A percentile compares a stretch with the other conserved stretches of the same genome.
phyloP scores from a whole-genome alignment of 2,888 invertebrate genomes.

The Coecobrya sp. region DNA sequence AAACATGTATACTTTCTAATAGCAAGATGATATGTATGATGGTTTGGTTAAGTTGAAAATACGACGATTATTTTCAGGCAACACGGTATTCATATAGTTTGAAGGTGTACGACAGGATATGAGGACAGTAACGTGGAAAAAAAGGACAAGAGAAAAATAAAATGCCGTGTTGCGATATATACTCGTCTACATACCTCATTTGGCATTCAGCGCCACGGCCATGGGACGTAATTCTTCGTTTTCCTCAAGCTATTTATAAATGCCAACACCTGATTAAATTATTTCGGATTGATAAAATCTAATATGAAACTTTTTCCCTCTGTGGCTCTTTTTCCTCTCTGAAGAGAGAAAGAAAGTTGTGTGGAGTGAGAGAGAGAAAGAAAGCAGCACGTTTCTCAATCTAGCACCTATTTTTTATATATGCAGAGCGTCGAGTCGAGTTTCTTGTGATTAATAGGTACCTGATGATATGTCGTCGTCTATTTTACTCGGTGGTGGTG shows the following conservation, averaged over 20 bases:
- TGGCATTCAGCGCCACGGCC: slow-evolving; percentile 72
- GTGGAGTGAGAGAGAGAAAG: slow-evolving; percentile 19
- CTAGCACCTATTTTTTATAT: slow-evolving; percentile 62
- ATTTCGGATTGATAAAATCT: slow-evolving; percentile 81
- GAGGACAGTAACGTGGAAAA: slow-evolving; percentile 15
- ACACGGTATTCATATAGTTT: slow-evolving; percentile 29
- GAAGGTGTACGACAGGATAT: slow-evolving; percentile 27
- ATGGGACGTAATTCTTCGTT: slow-evolving; percentile 79
- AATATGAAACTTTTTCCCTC: slow-evolving; percentile 70
- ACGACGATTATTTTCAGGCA: background rate
- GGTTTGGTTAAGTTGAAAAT: too few species aligned
- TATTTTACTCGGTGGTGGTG: slow-evolving; percentile 51
- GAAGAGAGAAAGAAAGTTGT: background rate
- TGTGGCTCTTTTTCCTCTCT: slow-evolving; percentile 33
- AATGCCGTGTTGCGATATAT: background rate
- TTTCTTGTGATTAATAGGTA: slow-evolving; percentile 79
- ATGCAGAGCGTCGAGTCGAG: slow-evolving; percentile 51
- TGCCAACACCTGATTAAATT: slow-evolving; percentile 82
- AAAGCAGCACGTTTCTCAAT: slow-evolving; percentile 64
- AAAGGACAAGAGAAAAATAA: background rate
- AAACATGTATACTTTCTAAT: too few species aligned
- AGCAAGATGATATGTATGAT: too few species aligned
- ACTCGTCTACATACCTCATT: slow-evolving; percentile 59
- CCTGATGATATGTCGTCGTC: slow-evolving; percentile 80
- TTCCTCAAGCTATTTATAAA: slow-evolving; percentile 80